A percentile compares a stretch with the other conserved stretches of the same genome.
Conservation (phyloP, 1,140 invertebrate species). For the Hermetia illucens region DNA sequence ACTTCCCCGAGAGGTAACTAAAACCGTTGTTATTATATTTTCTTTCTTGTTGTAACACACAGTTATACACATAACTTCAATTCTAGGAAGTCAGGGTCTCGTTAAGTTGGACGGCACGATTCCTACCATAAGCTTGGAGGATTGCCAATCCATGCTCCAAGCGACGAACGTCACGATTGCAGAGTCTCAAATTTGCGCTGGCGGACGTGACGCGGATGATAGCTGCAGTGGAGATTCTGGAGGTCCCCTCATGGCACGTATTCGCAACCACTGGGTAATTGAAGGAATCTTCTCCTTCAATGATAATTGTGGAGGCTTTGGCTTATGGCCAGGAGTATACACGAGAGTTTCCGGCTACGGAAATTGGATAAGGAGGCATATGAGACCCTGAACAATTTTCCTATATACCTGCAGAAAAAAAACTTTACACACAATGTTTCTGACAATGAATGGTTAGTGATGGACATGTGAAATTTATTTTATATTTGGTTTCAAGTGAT, state of each 20-base stretch:
- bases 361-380: constrained; percentile 32
- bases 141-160: constrained; percentile 33
- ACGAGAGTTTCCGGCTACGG: constrained; percentile 32
- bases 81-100: constrained; percentile 18
- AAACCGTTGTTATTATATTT: no score
- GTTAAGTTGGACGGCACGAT: constrained; percentile 39
- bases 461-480: no score
- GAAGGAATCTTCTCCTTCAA: constrained; percentile 41
- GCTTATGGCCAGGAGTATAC: constrained; percentile 36
- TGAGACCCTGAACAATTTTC: constrained; percentile 15
- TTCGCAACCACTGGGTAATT: constrained; percentile 32
- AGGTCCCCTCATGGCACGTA: constrained; percentile 40
- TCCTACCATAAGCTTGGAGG: constrained; percentile 29
- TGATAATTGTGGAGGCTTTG: constrained; percentile 28
- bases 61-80: background rate
- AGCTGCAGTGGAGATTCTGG: constrained; percentile 56
- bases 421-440: no score
- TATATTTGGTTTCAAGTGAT: no score
- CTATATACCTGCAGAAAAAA: no score
- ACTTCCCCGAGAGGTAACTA: constrained; percentile 31
- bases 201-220: constrained; percentile 39
- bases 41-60: no score
- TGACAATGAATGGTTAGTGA: no score
- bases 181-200: constrained; percentile 40
- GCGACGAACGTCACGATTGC: constrained; percentile 7